These are phyloP conservation scores for Diaperis boleti DNA, from an alignment of 2,888 invertebrate genomes.

Conservation along the genomic window DNA sequence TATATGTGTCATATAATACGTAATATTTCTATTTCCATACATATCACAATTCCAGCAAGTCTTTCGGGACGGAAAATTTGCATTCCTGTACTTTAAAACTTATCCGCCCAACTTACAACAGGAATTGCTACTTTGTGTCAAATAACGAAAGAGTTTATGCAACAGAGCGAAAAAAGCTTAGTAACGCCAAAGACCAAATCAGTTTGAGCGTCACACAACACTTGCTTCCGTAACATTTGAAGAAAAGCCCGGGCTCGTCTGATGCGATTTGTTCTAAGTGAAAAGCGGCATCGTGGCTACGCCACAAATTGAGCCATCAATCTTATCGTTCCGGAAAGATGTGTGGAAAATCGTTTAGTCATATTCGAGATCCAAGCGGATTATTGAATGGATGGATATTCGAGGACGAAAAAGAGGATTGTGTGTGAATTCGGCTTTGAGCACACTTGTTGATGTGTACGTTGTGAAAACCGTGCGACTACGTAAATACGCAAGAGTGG, in stretches of 20 bases:
- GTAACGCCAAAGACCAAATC: too few species aligned
- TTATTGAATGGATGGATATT: constrained; percentile 4
- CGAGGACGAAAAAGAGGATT: neutral
- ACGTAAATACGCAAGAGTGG: neutral
- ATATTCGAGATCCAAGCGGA: neutral
- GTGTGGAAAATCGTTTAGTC: neutral
- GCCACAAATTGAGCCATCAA: constrained; percentile 1
- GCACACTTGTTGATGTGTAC: neutral
- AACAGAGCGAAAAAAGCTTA: too few species aligned
- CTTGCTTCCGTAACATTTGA: constrained; percentile 2
- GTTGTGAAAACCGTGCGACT: too few species aligned
- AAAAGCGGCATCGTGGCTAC: neutral
- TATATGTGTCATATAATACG: too few species aligned
- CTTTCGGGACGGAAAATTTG: too few species aligned
- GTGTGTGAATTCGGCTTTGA: neutral
- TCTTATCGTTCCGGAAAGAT: neutral
- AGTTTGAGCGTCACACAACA: constrained; percentile 7
- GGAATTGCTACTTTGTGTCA: too few species aligned
- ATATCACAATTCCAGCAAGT: too few species aligned
- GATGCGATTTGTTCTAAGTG: neutral
- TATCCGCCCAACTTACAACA: too few species aligned
- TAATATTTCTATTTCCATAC: too few species aligned
- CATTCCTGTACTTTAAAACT: too few species aligned
- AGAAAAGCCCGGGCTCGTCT: neutral
- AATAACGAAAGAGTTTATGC: too few species aligned